These are phyloP conservation scores for Mustelus asterias DNA, from an alignment of 2,113 vertebrate genomes.

Conservation along the genomic window DNA sequence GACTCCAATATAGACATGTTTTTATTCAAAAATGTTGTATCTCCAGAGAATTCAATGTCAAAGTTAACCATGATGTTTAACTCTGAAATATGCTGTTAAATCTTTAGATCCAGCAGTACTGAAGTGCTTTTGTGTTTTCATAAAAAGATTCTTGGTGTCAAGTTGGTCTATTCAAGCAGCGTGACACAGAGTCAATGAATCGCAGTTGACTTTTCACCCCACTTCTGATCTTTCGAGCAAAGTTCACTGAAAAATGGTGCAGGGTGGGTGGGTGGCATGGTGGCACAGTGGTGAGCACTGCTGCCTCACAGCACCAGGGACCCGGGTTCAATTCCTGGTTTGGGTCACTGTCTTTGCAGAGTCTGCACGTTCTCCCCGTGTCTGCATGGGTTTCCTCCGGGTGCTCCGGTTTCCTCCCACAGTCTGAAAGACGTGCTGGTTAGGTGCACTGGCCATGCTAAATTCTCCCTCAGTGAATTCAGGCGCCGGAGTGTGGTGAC, in stretches of 20 bases:
- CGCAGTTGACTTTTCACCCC: neutral
- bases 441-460: too few species aligned
- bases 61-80: neutral
- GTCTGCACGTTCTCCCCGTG: too few species aligned
- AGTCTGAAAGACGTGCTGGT: too few species aligned
- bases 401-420: too few species aligned
- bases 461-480: too few species aligned
- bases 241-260: neutral
- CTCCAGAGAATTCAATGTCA: neutral
- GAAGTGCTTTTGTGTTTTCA: neutral
- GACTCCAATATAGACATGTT: neutral
- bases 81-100: neutral
- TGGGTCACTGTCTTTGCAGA: too few species aligned
- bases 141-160: neutral
- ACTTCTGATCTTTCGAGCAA: neutral
- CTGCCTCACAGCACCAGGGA: too few species aligned
- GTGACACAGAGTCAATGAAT: neutral
- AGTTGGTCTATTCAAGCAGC: neutral
- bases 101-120: neutral
- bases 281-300: too few species aligned
- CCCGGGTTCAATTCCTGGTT: too few species aligned
- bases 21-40: neutral
- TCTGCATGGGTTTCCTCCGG: too few species aligned
- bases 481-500: too few species aligned
- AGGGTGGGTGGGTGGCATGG: too few species aligned